phyloP scores from a whole-genome alignment of 2,797 vertebrate genomes.

The Alectoris magna region DNA sequence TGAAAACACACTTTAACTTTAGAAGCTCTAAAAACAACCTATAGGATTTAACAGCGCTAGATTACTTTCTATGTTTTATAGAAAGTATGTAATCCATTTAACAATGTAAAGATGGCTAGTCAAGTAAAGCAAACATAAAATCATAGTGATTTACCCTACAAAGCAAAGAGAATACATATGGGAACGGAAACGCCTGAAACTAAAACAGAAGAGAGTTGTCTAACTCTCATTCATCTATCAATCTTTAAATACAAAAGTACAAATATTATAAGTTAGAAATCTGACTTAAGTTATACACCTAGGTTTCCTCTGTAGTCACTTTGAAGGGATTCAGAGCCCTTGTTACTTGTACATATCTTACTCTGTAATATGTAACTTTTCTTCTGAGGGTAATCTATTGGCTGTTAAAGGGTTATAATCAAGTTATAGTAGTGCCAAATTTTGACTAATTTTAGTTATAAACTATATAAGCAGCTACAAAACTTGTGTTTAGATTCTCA shows the following conservation, averaged over 20 bases:
- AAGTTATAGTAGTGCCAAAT: neutral
- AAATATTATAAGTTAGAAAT: neutral
- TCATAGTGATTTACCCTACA: neutral
- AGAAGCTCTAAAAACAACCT: neutral
- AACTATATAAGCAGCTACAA: neutral
- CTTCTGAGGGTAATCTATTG: neutral
- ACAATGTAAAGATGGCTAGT: neutral
- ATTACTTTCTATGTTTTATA: constrained; percentile 25
- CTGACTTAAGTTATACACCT: neutral
- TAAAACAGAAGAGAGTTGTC: rapidly evolving
- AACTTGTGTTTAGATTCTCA: neutral
- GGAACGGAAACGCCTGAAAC: neutral
- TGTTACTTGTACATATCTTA: neutral
- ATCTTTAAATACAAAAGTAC: neutral
- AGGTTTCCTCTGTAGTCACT: neutral
- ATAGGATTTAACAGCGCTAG: constrained; percentile 49
- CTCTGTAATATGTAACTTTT: neutral
- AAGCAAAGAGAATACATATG: neutral
- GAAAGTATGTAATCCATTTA: constrained; percentile 13
- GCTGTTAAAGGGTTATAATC: neutral
- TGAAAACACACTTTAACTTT: neutral
- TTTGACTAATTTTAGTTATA: neutral
- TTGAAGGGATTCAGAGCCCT: neutral
- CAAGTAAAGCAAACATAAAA: constrained; percentile 8
- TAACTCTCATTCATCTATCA: neutral